Evolutionary conservation across 2,797 vertebrate genomes (phyloP).

Genomic region (Oreochromis mossambicus): DNA sequence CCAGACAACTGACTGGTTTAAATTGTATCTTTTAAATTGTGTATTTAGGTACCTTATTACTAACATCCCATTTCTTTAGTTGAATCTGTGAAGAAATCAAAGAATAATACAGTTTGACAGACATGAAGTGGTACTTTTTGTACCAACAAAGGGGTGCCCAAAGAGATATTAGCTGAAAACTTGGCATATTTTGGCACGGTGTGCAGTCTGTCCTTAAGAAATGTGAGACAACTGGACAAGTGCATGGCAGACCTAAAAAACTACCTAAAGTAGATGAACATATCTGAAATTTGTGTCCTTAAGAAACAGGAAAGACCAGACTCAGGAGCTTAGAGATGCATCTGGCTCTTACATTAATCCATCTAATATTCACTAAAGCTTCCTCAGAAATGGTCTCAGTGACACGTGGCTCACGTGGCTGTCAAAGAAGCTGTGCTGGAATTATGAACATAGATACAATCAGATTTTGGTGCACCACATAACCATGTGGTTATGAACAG

Average conservation of each 20-base stretch:
- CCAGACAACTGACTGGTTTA: not conserved
- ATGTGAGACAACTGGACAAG: not conserved
- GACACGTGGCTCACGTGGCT: not conserved
- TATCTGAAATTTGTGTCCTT: not conserved
- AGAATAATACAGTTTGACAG: not conserved
- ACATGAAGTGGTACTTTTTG: not conserved
- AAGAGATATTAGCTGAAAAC: not conserved
- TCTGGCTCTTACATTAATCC: not conserved
- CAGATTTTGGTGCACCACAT: not conserved
- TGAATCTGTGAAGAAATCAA: not conserved
- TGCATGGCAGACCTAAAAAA: not conserved
- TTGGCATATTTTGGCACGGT: not conserved
- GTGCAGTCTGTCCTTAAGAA: not conserved
- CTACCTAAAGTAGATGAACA: not conserved
- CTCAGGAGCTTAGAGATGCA: not conserved
- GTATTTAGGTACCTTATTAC: not conserved
- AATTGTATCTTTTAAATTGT: not conserved
- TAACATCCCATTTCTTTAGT: not conserved
- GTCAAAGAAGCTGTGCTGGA: not conserved
- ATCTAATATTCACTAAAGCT: not conserved
- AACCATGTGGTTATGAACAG: not conserved
- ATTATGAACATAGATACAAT: not conserved
- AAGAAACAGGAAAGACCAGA: not conserved
- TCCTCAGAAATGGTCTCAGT: not conserved
- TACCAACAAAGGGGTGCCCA: not conserved